phyloP scores from a whole-genome alignment of 2,797 vertebrate species.

The Sphaeramia orbicularis region DNA sequence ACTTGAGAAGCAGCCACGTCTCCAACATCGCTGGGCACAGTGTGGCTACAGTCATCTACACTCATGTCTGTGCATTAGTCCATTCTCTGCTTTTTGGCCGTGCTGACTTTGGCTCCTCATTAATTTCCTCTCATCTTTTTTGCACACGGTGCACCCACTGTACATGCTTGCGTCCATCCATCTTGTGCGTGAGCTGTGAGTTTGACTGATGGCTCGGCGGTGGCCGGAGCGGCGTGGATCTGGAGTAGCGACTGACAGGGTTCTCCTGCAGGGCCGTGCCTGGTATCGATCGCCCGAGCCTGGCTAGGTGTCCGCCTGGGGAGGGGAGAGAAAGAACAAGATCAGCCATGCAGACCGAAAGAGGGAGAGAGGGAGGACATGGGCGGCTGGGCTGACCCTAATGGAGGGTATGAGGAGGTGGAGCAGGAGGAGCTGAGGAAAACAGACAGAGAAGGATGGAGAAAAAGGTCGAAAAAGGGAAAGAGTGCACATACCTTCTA shows the following conservation, averaged over 20 bases:
- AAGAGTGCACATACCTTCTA: background rate
- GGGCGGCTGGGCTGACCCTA: slow-evolving; percentile 46
- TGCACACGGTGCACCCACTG: background rate
- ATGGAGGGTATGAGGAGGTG: slow-evolving; percentile 23
- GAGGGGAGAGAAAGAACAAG: slow-evolving; percentile 47
- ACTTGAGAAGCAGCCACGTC: too few relatives aligned
- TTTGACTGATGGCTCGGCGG: slow-evolving; percentile 58
- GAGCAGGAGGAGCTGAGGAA: slow-evolving; percentile 12
- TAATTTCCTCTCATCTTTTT: background rate
- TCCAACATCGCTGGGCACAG: too few relatives aligned
- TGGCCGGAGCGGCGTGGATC: slow-evolving; percentile 40
- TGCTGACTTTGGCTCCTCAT: too few relatives aligned
- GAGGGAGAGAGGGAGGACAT: slow-evolving; percentile 45
- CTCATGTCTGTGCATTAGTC: too few relatives aligned
- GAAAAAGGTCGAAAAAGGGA: background rate
- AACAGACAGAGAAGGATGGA: slow-evolving; percentile 24
- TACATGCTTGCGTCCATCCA: slow-evolving; percentile 4
- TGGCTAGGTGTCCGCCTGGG: slow-evolving; percentile 70
- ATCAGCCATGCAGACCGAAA: slow-evolving; percentile 62
- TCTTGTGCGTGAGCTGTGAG: slow-evolving; percentile 32
- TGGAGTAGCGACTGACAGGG: slow-evolving; percentile 53
- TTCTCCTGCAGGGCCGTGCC: slow-evolving; percentile 53
- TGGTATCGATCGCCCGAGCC: slow-evolving; percentile 70
- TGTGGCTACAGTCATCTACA: too few relatives aligned
- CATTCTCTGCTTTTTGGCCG: too few relatives aligned